Evolutionary conservation across 2,888 invertebrate species (phyloP).

Genomic region (Leuctra nigra): DNA sequence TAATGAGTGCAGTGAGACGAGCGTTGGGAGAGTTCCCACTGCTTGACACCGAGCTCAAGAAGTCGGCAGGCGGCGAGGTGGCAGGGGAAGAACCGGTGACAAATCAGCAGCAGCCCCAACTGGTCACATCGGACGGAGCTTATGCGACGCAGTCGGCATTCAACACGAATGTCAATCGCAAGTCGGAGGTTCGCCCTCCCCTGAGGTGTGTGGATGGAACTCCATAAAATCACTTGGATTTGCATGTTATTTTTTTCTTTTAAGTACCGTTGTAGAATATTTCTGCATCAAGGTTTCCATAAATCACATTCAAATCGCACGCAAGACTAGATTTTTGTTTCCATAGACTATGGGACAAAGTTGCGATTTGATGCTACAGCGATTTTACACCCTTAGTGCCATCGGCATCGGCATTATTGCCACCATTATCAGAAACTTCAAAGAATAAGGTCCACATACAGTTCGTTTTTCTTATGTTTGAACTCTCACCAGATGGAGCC

Average conservation of each 20-base stretch:
- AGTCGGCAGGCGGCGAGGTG: conserved; percentile 67
- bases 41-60: conserved; percentile 54
- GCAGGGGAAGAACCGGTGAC: conserved; percentile 46
- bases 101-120: conserved; percentile 40
- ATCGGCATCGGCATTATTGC: no score
- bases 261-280: background rate
- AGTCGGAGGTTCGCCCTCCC: conserved; percentile 65
- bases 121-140: conserved; percentile 97
- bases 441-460: no score
- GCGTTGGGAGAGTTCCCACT: conserved; percentile 66
- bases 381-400: no score
- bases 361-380: no score
- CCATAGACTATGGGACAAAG: background rate
- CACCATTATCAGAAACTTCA: no score
- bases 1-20: conserved; percentile 68
- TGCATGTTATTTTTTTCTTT: no score
- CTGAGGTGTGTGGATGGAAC: conserved; percentile 46
- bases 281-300: background rate
- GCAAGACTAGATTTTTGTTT: background rate
- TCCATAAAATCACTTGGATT: no score
- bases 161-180: conserved; percentile 56
- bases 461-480: no score
- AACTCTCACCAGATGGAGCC: no score
- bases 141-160: conserved; percentile 98
- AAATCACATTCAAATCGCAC: no score